These are phyloP conservation scores for Epinotia demarniana DNA, from an alignment of 2,888 invertebrate genomes.

Conservation along the genomic window DNA sequence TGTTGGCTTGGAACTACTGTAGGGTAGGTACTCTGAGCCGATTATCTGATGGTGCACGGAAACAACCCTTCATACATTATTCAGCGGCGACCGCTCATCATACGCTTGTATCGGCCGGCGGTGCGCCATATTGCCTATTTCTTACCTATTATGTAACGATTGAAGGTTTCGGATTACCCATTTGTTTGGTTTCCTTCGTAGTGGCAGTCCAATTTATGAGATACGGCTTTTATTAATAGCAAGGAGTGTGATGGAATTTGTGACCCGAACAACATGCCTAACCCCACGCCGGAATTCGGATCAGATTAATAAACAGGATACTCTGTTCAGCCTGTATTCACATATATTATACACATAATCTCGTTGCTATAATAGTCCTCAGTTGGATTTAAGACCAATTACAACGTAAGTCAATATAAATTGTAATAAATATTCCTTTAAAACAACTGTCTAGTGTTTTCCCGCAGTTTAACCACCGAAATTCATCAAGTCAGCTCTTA, in stretches of 20 bases:
- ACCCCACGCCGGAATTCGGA: constrained; percentile 2
- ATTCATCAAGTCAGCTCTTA: constrained; percentile 33
- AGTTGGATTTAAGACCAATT: background rate
- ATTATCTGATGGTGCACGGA: constrained; percentile 45
- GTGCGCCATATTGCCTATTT: constrained; percentile 43
- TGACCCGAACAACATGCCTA: background rate
- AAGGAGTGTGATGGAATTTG: background rate
- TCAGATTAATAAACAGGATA: constrained; percentile 1
- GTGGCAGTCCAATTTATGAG: constrained; percentile 12
- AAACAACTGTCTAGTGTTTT: background rate
- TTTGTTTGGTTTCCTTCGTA: constrained; percentile 16
- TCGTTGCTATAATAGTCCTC: background rate
- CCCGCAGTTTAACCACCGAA: constrained; percentile 17
- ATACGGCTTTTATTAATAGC: constrained; percentile 9
- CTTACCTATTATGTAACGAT: constrained; percentile 43
- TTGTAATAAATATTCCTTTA: background rate
- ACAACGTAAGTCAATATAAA: background rate
- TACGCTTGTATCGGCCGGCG: constrained; percentile 56
- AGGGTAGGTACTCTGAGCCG: constrained; percentile 18
- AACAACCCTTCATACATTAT: constrained; percentile 62
- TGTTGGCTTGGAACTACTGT: constrained; percentile 9
- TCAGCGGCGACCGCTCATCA: constrained; percentile 63
- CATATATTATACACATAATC: background rate
- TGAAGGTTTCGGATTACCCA: constrained; percentile 21
- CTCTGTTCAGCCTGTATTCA: background rate